Base-by-base conservation (phyloP, 2,797 vertebrate genomes). In the Bovichtus diacanthus region DNA sequence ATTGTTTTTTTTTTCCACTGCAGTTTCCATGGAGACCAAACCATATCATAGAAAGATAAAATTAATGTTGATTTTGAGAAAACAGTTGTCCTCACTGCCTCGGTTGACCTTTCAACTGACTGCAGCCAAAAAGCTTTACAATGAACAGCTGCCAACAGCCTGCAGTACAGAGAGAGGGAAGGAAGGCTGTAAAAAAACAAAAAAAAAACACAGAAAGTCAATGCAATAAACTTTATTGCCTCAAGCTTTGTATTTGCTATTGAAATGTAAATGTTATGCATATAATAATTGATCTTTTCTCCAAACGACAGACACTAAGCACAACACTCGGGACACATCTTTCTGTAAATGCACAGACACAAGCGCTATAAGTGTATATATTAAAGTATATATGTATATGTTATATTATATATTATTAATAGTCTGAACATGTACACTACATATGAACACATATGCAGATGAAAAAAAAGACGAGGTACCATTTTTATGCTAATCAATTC, bases 11-110 rank as follows among this genome's bases (percentile, higher is more conserved):
- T 51, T 51, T 51, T 16, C 43, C 47, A 68, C 74, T 85, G 83
- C 87, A 88, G 93, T 94, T 94, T 89, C 92, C 90, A 93, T 94
- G 90, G 93, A 87, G 79, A 93, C 88, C 47, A 63, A 85, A 76
- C 71, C 85, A 91, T 89, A 92, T 87, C 79, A 84, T 91, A 72
- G 89, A 84, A 87, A 56, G 79, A 82, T 87, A 77, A 89, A 89
- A 70, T 81, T 83, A 86, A 90, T 78, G 83, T 86, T 84, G 84
- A 83, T 84, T 86, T 87, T 64, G 65, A 85, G 68, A 82, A 79
- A 80, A 78, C 63, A 62, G 76, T 72, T 76, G 70, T 83, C 68
- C 78, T 82, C 79, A 2, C 69, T 72, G 81, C 74, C 77, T 83
- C 4, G 2, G 44, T 5, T 90, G 89, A 91, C 82, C 88, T 77